phyloP scores from a whole-genome alignment of 2,797 vertebrate species.

The Eulemur rubriventer region DNA sequence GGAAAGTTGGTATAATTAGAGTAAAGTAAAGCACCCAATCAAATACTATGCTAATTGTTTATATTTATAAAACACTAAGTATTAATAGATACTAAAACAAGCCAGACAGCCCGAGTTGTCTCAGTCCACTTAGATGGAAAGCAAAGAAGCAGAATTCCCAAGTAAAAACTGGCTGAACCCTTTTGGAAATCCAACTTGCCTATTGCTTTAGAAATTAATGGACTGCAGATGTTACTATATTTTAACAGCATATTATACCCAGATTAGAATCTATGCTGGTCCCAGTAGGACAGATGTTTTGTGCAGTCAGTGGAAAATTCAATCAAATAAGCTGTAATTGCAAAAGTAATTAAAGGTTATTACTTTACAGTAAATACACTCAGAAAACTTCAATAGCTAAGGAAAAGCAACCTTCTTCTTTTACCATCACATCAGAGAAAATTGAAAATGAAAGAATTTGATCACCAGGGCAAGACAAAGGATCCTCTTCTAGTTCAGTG shows the following conservation, averaged over 20 bases:
- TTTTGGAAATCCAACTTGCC: conserved; percentile 61
- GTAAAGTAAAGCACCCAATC: conserved; percentile 7
- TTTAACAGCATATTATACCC: conserved; percentile 68
- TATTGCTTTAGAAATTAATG: conserved; percentile 71
- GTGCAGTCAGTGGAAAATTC: conserved; percentile 82
- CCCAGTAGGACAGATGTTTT: conserved; percentile 79
- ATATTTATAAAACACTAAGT: conserved; percentile 22
- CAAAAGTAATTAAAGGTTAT: conserved; percentile 84
- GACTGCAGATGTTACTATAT: conserved; percentile 69
- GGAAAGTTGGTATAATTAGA: background rate
- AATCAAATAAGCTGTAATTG: conserved; percentile 81
- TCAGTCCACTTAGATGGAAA: conserved; percentile 44
- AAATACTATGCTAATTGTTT: conserved; percentile 17
- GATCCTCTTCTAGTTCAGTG: conserved; percentile 19
- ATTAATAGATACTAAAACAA: conserved; percentile 57
- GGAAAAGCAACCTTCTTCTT: conserved; percentile 66
- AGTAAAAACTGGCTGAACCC: conserved; percentile 18
- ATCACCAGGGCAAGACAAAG: conserved; percentile 11
- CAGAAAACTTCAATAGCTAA: conserved; percentile 67
- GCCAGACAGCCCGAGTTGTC: background rate
- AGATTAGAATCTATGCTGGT: conserved; percentile 70
- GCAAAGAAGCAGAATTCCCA: conserved; percentile 54
- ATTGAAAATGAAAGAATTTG: conserved; percentile 56
- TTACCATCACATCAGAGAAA: conserved; percentile 56
- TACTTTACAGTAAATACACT: conserved; percentile 81